Evolutionary conservation across 2,888 invertebrate genomes (phyloP).

Genomic region (Crossocerus cetratus): DNA sequence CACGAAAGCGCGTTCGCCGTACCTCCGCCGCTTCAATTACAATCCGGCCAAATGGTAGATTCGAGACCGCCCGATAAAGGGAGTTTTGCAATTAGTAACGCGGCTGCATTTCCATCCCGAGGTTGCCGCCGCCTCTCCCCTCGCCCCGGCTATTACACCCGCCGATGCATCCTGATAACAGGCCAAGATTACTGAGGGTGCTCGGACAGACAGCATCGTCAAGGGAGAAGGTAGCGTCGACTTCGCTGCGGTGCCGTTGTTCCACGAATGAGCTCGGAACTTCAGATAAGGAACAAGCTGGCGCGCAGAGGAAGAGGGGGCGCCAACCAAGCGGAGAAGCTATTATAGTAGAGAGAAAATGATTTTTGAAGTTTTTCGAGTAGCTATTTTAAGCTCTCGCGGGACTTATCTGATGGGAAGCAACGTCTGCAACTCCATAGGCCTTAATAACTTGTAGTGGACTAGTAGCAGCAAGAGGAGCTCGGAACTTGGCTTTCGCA

Average conservation of each 20-base stretch:
- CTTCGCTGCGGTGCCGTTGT: background rate
- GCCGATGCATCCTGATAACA: constrained; percentile 52
- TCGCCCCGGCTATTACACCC: constrained; percentile 49
- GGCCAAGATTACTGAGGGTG: constrained; percentile 26
- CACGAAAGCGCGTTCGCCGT: background rate
- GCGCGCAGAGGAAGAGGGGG: too few species aligned
- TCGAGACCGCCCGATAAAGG: constrained; percentile 39
- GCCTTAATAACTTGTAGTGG: too few species aligned
- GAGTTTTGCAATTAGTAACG: constrained; percentile 48
- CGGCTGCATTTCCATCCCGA: constrained; percentile 36
- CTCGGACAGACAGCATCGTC: constrained; percentile 10
- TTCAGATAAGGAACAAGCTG: too few species aligned
- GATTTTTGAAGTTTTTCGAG: too few species aligned
- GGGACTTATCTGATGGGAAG: too few species aligned
- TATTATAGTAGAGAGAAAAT: too few species aligned
- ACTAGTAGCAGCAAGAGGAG: background rate
- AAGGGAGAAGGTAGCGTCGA: constrained; percentile 25
- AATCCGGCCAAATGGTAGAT: constrained; percentile 49
- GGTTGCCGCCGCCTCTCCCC: constrained; percentile 30
- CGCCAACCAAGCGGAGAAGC: too few species aligned
- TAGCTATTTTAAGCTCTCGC: too few species aligned
- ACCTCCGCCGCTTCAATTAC: constrained; percentile 37
- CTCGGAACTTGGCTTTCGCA: background rate
- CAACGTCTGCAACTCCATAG: too few species aligned
- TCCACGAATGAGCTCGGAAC: too few species aligned